phyloP scores from a whole-genome alignment of 1,140 invertebrate species.

The Anastrepha ludens region DNA sequence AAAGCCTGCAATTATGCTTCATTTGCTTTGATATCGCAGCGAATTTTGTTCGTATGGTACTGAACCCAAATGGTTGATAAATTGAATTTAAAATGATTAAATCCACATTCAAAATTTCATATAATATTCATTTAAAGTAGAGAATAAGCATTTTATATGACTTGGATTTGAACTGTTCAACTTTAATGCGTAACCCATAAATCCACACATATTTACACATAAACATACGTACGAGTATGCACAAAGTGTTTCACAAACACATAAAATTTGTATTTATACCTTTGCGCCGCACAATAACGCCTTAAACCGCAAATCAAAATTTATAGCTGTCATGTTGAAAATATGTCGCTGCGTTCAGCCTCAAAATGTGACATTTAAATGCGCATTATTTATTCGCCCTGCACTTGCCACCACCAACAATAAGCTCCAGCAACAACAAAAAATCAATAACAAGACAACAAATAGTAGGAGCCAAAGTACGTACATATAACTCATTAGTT shows the following conservation, averaged over 20 bases:
- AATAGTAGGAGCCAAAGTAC: background rate
- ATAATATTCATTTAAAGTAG: too few relatives aligned
- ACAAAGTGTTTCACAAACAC: background rate
- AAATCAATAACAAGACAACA: slow-evolving; percentile 6
- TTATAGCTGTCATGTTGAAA: slow-evolving; percentile 38
- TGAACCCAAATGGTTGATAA: too few relatives aligned
- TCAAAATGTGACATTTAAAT: slow-evolving; percentile 59
- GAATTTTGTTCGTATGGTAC: too few relatives aligned
- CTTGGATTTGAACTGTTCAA: too few relatives aligned
- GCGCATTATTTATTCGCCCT: slow-evolving; percentile 55
- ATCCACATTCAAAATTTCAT: too few relatives aligned
- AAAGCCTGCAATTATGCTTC: too few relatives aligned
- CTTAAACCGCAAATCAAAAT: slow-evolving; percentile 39
- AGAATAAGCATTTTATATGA: too few relatives aligned
- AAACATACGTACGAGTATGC: background rate
- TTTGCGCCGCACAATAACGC: background rate
- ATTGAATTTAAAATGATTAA: too few relatives aligned
- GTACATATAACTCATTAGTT: slow-evolving; percentile 47
- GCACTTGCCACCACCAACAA: slow-evolving; percentile 5
- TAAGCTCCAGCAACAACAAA: background rate
- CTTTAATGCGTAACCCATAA: background rate
- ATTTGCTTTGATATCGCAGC: too few relatives aligned
- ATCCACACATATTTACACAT: background rate
- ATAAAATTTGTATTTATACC: background rate
- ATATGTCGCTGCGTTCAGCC: slow-evolving; percentile 55